Conservation (phyloP, 2,797 vertebrate genomes). For the Melanotaenia parkinsoni region DNA sequence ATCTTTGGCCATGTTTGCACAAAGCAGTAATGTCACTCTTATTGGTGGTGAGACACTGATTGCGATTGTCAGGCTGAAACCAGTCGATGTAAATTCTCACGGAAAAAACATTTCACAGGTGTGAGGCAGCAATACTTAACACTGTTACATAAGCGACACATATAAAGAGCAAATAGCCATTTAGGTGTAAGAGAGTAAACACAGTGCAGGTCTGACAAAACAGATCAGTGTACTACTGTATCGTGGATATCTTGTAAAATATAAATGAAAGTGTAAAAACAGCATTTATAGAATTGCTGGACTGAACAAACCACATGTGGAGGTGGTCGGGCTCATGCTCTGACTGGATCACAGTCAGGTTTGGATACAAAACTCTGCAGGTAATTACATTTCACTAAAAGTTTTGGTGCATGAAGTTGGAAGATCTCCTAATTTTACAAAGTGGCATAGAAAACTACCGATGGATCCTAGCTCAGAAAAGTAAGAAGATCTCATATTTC, state of each 20-base stretch:
- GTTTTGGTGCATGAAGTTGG: background rate
- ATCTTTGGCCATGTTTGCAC: background rate
- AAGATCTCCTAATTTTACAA: background rate
- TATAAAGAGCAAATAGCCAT: slow-evolving; percentile 10
- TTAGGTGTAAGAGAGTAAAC: slow-evolving; percentile 5
- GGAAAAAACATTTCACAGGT: slow-evolving; percentile 23
- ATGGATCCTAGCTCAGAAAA: background rate
- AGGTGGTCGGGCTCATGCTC: background rate
- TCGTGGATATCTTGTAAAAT: background rate
- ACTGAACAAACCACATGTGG: background rate
- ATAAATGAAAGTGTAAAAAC: background rate
- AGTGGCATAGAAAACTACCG: background rate
- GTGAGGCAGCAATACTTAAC: slow-evolving; percentile 11
- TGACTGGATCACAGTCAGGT: background rate
- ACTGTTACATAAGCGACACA: background rate
- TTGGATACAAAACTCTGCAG: background rate
- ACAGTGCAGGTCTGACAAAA: slow-evolving; percentile 4
- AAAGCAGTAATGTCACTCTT: background rate
- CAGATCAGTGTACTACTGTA: background rate
- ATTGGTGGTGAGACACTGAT: background rate
- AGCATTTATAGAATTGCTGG: background rate
- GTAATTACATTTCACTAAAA: background rate
- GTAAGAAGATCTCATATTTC: background rate
- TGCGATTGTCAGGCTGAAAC: slow-evolving; percentile 17
- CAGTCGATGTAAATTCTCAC: slow-evolving; percentile 3